phyloP scores from a whole-genome alignment of 2,113 vertebrate genomes.

The Lepidothrix coronata region DNA sequence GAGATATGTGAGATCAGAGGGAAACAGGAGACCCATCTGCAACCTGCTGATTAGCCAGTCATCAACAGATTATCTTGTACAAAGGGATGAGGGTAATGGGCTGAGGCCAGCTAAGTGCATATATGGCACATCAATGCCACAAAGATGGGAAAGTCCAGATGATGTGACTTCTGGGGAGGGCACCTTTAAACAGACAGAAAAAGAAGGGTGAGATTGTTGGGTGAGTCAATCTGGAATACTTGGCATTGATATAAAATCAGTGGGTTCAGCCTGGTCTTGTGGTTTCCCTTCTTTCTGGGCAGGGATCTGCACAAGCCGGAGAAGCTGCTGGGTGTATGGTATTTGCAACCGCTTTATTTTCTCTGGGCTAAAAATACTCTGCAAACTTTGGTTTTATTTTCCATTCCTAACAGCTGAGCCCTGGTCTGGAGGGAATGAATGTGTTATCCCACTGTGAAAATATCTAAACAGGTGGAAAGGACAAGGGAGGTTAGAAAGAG shows the following conservation, averaged over 20 bases:
- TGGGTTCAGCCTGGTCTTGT: neutral
- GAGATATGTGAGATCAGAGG: conserved; percentile 20
- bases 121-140: neutral
- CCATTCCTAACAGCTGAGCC: conserved; percentile 66
- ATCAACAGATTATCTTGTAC: conserved; percentile 1
- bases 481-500: conserved; percentile 29
- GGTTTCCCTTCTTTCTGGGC: conserved; percentile 38
- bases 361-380: conserved; percentile 54
- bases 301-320: neutral
- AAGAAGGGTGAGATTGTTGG: neutral
- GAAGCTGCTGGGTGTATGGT: neutral
- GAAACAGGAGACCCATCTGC: conserved; percentile 27
- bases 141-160: neutral
- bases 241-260: neutral
- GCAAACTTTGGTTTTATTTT: conserved; percentile 65
- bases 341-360: conserved; percentile 46
- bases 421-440: conserved; percentile 47
- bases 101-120: neutral
- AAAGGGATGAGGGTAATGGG: neutral
- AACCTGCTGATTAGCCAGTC: conserved; percentile 36
- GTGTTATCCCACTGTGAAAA: conserved; percentile 60
- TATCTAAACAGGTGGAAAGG: conserved; percentile 65
- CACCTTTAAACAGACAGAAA: neutral
- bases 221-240: neutral
- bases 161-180: neutral